Base-by-base conservation (phyloP, 2,797 vertebrate species). In the Austrolebias charrua region DNA sequence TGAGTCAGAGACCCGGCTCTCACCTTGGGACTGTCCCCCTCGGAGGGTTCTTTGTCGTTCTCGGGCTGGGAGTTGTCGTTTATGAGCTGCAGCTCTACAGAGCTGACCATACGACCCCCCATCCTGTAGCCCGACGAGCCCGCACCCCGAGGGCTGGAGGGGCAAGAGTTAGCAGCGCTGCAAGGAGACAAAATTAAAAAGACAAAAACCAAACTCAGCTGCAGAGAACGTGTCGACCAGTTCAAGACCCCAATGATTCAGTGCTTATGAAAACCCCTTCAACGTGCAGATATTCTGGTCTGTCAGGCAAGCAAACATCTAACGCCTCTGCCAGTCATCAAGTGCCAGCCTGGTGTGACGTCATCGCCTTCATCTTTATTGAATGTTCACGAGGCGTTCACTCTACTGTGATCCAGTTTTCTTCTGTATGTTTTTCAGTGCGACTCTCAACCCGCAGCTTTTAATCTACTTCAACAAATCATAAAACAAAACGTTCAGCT, bases 81-180 rank as follows among this genome's bases (percentile, higher is more conserved):
- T 60, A 98, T 94, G 54, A 98, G 92, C 88, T 93, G 96, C 82
- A 98, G 93, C 88, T 98, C 97, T 62, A 95, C 93, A 19, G 96
- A 88, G 79, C 86, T 88, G 49, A 91, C 90, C 70, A 96, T 93
- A 60, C 94, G 93, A 33, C 95, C 95, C 29, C 93, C 93, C 90
- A 96, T 89, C 89, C 95, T 94, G 93, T 97, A 98, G 73, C 96
- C 94, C 8, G 97, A 98, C 19, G 94, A 95, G 55, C 97, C 97
- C 0, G 95, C 96, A 4, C 97, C 97, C 44, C 95, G 94, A n/a
- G 97, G 97, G 81, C 97, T 98, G 73, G 96, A 98, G 46, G 97
- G 97, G 89, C 96, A 99, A 46, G 97, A 98, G 92, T 98, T 98
- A 76, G 96, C 96, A 89, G 97, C 97, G 65, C 96, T 98, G 92